phyloP scores from a whole-genome alignment of 1,140 invertebrate genomes.

The Vanessa atalanta region DNA sequence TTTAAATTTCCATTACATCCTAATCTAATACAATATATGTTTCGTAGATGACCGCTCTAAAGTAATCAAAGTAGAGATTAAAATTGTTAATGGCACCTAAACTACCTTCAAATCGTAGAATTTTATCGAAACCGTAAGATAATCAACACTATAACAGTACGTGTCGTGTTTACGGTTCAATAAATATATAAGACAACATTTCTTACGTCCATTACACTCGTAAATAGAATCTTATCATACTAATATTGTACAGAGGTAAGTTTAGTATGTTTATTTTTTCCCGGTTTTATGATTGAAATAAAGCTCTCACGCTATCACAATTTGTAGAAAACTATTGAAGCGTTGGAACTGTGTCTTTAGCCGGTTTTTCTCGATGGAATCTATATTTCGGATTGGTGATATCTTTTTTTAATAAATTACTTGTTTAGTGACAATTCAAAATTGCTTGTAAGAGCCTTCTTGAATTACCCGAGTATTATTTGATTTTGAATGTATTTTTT shows the following conservation, averaged over 20 bases:
- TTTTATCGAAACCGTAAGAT: constrained; percentile 39
- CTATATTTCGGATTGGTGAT: no score
- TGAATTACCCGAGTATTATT: no score
- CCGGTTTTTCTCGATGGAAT: no score
- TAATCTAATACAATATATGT: constrained; percentile 27
- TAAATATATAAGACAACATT: neutral
- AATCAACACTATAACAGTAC: constrained; percentile 18
- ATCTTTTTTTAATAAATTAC: no score
- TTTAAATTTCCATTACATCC: constrained; percentile 8
- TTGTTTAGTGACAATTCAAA: no score
- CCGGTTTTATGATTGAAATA: no score
- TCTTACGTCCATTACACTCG: neutral
- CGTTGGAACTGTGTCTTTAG: no score
- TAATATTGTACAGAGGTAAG: neutral
- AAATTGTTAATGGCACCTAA: constrained; percentile 23
- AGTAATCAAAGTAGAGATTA: constrained; percentile 18
- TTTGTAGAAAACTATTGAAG: no score
- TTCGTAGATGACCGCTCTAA: constrained; percentile 15
- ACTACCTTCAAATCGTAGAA: constrained; percentile 29
- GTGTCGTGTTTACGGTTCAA: constrained; percentile 24
- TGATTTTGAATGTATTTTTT: no score
- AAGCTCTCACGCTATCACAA: no score
- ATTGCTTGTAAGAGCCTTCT: no score
- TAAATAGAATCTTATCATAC: no score
- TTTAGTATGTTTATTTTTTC: neutral